Conservation (phyloP, 2,797 vertebrate species). For the Phalloptychus januarius region DNA sequence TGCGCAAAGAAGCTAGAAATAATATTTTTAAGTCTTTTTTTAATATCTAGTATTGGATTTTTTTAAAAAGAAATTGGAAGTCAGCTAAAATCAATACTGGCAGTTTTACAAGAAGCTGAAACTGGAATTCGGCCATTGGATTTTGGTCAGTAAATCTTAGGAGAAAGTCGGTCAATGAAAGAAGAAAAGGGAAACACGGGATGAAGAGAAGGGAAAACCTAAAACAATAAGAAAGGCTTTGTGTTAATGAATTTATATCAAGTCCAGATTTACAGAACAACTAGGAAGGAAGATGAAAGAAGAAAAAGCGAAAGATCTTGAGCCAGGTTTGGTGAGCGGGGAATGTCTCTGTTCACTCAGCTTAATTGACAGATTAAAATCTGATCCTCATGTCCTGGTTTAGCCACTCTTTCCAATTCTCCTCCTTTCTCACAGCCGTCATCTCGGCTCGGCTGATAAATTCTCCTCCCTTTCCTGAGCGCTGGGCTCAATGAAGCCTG, state of each 20-base stretch:
- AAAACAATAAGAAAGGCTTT: neutral
- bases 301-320: slow-evolving; percentile 10
- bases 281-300: slow-evolving; percentile 8
- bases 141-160: neutral
- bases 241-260: slow-evolving; percentile 3
- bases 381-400: slow-evolving; percentile 30
- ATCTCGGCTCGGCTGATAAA: slow-evolving; percentile 11
- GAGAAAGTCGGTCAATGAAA: neutral
- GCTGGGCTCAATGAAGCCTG: slow-evolving; percentile 36
- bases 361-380: slow-evolving; percentile 49
- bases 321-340: neutral
- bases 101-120: neutral
- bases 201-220: neutral
- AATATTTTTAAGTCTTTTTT: neutral
- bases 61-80: neutral
- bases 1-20: neutral
- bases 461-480: slow-evolving; percentile 23
- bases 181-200: neutral
- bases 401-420: slow-evolving; percentile 13
- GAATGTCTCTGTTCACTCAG: slow-evolving; percentile 28
- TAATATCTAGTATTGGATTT: neutral
- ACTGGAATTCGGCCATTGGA: neutral
- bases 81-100: neutral
- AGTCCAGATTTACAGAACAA: slow-evolving; percentile 29
- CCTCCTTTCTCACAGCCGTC: slow-evolving; percentile 7